Evolutionary conservation across 2,113 vertebrate species (phyloP), one percentile per base, ranked within the genome.

Genomic region (Sisor rabdophorus): DNA sequence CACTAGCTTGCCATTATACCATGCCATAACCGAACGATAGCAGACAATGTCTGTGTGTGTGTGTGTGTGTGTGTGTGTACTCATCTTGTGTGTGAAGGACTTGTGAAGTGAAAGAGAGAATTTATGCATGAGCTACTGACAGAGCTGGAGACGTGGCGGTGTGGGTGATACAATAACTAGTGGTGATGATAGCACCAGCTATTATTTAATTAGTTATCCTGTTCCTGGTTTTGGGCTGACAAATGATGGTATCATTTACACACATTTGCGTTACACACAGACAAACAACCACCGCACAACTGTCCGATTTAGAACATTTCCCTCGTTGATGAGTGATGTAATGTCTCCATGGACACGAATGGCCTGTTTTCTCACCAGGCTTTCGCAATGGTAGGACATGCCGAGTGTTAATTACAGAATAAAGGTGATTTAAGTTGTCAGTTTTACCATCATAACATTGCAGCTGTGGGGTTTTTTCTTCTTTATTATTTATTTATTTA

Each of bases 391-490:
- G 55, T 69, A 47, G 32, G 61, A 61, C 63, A 50, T 48, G 17
- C 55, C 36, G 74, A 75, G 77, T 63, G 74, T 73, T 82, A 76
- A 82, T 82, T 79, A 82, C 44, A 24, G 77, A 50, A 50, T 64
- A 30, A 10, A 4, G 30, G 3, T 79, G 77, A 77, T 82, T 82
- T 82, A 82, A 75, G 80, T 73, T 79, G 69, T 77, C 81, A 76
- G 68, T 69, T 82, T 79, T 79, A 79, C 63, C 67, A 71, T 73
- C 36, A 1, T 26, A 76, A 73, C 63, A 65, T 61, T 36, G 47
- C 77, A 82, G 61, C 73, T 73, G 77, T 60, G 47, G 40, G 47
- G 47, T 52, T 64, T 61, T 63, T 22, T 22, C 61, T 75, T 50
- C 20, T 53, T 69, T 58, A 32, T 56, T 76, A 69, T 79, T 63